phyloP scores from a whole-genome alignment of 92 coral and sea anemone species.

The Bergia puertoricense region DNA sequence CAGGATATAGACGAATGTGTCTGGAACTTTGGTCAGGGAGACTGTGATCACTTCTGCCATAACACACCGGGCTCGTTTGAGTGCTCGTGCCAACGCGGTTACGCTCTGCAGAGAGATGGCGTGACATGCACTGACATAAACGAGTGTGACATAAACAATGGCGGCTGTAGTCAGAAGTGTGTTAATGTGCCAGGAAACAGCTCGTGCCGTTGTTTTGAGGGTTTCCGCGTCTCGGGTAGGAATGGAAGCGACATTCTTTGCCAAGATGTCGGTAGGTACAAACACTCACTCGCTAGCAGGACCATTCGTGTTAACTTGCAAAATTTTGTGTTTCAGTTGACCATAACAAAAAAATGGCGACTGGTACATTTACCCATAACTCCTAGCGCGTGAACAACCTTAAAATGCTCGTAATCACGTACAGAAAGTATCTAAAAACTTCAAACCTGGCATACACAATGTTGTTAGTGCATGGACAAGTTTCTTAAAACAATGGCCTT shows the following conservation, averaged over 20 bases:
- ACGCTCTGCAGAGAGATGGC: conserved; percentile 64
- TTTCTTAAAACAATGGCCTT: no score
- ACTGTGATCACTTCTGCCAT: conserved; percentile 87
- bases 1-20: conserved; percentile 89
- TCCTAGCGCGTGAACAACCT: no score
- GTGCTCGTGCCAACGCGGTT: conserved; percentile 92
- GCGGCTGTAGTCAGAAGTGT: conserved; percentile 87
- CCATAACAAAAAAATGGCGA: no score
- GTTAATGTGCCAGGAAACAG: conserved; percentile 72
- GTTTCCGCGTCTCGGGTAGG: conserved; percentile 65
- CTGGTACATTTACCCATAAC: no score
- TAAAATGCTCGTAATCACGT: no score
- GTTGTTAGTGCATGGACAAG: no score
- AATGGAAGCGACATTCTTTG: conserved; percentile 81
- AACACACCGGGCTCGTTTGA: conserved; percentile 89
- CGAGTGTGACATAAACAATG: conserved; percentile 81
- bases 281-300: neutral
- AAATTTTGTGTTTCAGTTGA: no score
- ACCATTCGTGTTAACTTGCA: no score
- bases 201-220: conserved; percentile 83
- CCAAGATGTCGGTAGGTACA: conserved; percentile 78
- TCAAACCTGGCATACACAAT: no score
- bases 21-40: conserved; percentile 85
- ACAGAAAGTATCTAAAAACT: no score
- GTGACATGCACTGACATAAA: conserved; percentile 81